Conservation (phyloP, 2,797 vertebrate species). For the Tympanoctomys barrerae region DNA sequence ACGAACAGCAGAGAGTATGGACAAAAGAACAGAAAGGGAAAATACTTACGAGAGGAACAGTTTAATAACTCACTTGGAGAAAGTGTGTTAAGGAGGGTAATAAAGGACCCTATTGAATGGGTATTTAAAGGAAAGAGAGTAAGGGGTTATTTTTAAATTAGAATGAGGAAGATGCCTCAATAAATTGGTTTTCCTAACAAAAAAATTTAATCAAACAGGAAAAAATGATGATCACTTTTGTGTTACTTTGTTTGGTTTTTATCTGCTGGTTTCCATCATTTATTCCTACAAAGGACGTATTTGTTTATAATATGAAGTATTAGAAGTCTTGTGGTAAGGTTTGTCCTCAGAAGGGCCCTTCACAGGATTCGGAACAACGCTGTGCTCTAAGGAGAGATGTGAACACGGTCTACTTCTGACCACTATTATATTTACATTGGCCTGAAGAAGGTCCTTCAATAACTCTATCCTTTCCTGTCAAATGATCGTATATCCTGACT, state of each 20-base stretch:
- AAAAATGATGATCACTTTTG: background rate
- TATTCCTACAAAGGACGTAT: background rate
- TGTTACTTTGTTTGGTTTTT: background rate
- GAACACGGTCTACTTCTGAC: background rate
- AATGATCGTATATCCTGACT: background rate
- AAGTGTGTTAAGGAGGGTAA: background rate
- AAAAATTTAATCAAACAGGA: background rate
- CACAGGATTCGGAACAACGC: background rate
- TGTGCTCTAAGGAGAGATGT: background rate
- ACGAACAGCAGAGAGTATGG: background rate
- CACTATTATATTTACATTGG: background rate
- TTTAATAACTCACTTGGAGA: background rate
- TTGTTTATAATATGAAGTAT: background rate
- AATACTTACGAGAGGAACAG: background rate
- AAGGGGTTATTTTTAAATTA: background rate
- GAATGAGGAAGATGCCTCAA: background rate
- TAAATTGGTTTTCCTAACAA: background rate
- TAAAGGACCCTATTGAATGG: background rate
- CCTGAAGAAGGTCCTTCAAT: background rate
- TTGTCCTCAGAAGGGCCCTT: background rate
- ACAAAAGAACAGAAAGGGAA: background rate
- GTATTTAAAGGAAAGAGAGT: background rate
- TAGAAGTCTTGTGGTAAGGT: background rate
- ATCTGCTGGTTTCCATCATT: background rate
- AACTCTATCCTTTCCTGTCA: background rate